Percentiles rank a stretch among this genome's conserved stretches.
Evolutionary conservation across 2,113 vertebrate species (phyloP).

Genomic region (Hippocampus guttulatus): DNA sequence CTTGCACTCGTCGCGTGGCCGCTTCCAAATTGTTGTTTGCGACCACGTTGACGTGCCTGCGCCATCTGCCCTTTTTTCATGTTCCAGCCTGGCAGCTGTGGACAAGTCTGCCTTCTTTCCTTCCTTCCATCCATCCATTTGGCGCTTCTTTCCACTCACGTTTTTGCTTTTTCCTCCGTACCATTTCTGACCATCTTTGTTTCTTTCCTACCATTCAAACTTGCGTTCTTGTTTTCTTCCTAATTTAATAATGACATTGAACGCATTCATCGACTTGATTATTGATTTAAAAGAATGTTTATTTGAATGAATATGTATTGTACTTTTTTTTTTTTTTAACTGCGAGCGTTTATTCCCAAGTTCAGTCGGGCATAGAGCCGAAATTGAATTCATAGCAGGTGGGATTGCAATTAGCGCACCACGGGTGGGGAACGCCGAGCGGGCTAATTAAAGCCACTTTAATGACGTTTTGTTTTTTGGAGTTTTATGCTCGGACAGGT

Average conservation of each 20-base stretch:
- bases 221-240: too few relatives aligned
- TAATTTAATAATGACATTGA: too few relatives aligned
- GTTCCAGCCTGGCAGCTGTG: too few relatives aligned
- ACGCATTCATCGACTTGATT: background rate
- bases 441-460: conserved; percentile 46
- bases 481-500: conserved; percentile 20
- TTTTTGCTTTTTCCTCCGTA: background rate
- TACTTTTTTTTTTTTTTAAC: conserved; percentile 4
- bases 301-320: background rate
- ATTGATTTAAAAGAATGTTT: background rate
- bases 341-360: conserved; percentile 2
- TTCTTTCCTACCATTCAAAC: too few relatives aligned
- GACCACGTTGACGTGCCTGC: background rate
- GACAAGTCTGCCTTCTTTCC: background rate
- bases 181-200: too few relatives aligned
- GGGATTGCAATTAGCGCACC: conserved; percentile 36
- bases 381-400: conserved; percentile 44
- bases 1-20: too few relatives aligned
- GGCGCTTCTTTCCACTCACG: too few relatives aligned
- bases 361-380: conserved; percentile 16
- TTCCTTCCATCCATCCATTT: background rate
- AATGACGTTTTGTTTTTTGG: conserved; percentile 34
- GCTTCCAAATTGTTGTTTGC: background rate
- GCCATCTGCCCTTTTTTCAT: too few relatives aligned
- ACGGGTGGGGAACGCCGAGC: conserved; percentile 17